Evolutionary conservation across 2,888 invertebrate genomes (phyloP).

Genomic region (Cabera pusaria): DNA sequence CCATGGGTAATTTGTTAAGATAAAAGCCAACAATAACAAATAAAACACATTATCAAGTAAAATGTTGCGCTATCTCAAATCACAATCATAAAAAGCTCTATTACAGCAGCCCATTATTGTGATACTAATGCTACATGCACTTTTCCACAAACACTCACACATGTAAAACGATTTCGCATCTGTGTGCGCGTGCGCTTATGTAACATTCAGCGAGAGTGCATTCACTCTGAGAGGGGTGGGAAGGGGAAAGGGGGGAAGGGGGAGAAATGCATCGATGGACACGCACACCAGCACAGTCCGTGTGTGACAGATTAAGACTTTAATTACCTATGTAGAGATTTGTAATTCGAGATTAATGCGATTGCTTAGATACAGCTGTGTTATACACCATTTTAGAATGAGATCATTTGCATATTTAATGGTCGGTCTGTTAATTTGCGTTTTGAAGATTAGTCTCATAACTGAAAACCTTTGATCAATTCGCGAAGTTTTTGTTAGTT

Average conservation of each 20-base stretch:
- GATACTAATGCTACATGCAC: slow-evolving; percentile 43
- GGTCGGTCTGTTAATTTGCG: too few relatives aligned
- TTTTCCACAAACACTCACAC: slow-evolving; percentile 41
- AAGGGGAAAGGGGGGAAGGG: slow-evolving; percentile 27
- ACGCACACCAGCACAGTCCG: slow-evolving; percentile 36
- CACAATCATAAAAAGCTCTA: slow-evolving; percentile 28
- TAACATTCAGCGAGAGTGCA: slow-evolving; percentile 75
- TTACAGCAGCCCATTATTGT: slow-evolving; percentile 27
- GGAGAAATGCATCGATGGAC: slow-evolving; percentile 65
- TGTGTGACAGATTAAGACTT: slow-evolving; percentile 39
- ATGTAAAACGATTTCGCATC: slow-evolving; percentile 13
- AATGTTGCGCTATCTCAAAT: slow-evolving; percentile 23
- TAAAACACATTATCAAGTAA: slow-evolving; percentile 15
- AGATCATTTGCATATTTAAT: slow-evolving; percentile 19
- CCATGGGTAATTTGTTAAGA: too few relatives aligned
- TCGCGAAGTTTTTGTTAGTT: too few relatives aligned
- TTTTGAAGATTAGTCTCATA: too few relatives aligned
- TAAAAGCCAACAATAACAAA: too few relatives aligned
- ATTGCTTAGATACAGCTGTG: slow-evolving; percentile 13
- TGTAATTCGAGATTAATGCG: slow-evolving; percentile 30
- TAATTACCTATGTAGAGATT: slow-evolving; percentile 39
- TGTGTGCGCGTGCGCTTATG: slow-evolving; percentile 57
- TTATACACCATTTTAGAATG: slow-evolving; percentile 7
- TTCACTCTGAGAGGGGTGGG: slow-evolving; percentile 56
- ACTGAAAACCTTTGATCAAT: too few relatives aligned